These are phyloP conservation scores for Leucoma salicis DNA, from an alignment of 2,888 invertebrate genomes.

Conservation along the genomic window DNA sequence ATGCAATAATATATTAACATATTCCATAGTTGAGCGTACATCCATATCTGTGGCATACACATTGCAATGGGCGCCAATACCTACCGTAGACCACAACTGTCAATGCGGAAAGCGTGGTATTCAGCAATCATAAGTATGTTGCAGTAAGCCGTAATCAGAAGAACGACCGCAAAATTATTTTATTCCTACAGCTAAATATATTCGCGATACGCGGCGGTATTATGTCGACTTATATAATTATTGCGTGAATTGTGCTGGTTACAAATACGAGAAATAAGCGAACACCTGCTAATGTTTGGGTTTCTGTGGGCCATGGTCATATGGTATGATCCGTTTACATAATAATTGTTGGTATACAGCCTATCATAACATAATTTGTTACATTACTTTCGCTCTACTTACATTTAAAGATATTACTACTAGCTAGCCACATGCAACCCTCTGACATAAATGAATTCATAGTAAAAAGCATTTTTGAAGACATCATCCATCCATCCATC, in stretches of 20 bases:
- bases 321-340: background rate
- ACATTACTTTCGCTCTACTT: too few species aligned
- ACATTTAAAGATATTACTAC: too few species aligned
- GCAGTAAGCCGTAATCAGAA: background rate
- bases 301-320: background rate
- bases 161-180: background rate
- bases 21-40: background rate
- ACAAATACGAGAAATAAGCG: background rate
- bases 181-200: background rate
- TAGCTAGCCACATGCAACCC: too few species aligned
- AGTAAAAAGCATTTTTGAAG: too few species aligned
- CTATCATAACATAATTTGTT: too few species aligned
- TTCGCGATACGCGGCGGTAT: background rate
- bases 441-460: too few species aligned
- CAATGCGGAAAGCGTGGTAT: background rate
- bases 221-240: background rate
- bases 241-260: background rate
- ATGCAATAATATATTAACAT: too few species aligned
- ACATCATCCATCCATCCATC: too few species aligned
- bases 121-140: background rate
- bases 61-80: background rate
- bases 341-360: background rate
- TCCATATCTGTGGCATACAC: too few species aligned
- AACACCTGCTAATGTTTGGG: background rate
- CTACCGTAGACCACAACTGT: conserved; percentile 1